phyloP scores from a whole-genome alignment of 2,797 vertebrate genomes.

The Pelochelys cantorii region DNA sequence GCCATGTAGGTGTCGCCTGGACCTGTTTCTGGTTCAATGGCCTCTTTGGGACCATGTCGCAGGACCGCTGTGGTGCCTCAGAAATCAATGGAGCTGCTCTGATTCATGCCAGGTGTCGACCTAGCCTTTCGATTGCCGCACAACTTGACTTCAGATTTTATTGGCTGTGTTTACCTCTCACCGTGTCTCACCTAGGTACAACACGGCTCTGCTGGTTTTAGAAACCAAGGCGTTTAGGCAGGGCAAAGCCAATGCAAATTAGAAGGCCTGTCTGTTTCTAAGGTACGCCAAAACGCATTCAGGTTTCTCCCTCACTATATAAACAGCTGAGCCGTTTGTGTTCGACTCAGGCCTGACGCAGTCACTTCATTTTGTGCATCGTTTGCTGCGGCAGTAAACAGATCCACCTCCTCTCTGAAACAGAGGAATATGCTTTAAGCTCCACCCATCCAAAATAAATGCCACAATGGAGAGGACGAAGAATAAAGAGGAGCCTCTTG shows the following conservation, averaged over 20 bases:
- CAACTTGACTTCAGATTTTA: neutral
- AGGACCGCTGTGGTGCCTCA: neutral
- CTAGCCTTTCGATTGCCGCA: neutral
- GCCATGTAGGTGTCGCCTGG: neutral
- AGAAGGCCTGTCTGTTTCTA: neutral
- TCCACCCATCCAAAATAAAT: accelerated
- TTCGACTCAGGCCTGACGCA: neutral
- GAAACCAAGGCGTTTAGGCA: neutral
- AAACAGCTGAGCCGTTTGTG: neutral
- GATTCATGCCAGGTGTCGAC: neutral
- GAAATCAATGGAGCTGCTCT: neutral
- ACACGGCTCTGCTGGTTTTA: neutral
- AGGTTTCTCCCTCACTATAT: neutral
- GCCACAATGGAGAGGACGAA: neutral
- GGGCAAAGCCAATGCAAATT: neutral
- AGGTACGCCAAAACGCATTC: neutral
- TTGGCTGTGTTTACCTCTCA: neutral
- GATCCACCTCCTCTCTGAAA: neutral
- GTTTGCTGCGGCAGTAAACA: neutral
- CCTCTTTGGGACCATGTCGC: neutral
- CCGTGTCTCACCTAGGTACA: neutral
- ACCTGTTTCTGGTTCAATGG: neutral
- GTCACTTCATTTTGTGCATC: accelerated
- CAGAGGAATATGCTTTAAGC: accelerated
- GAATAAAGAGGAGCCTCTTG: neutral